A percentile compares a stretch with the other conserved stretches of the same genome.
Conservation (phyloP, 1,140 invertebrate genomes). For the Sitobion miscanthi region DNA sequence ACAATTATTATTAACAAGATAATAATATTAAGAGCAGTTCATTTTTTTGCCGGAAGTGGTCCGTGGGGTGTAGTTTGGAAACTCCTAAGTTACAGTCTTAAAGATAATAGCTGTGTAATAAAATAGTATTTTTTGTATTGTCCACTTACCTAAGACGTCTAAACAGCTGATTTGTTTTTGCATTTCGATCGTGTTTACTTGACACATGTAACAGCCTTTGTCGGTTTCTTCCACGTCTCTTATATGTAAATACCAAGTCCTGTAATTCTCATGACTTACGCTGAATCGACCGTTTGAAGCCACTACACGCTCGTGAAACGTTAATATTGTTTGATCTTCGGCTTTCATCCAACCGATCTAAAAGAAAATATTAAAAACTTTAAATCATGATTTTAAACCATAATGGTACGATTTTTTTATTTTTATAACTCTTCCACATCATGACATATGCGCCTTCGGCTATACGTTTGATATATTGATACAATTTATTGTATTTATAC, state of each 20-base stretch:
- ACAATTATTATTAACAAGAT: too few species aligned
- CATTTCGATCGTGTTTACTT: constrained; percentile 88
- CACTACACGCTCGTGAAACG: constrained; percentile 83
- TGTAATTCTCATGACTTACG: constrained; percentile 76
- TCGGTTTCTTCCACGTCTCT: constrained; percentile 75
- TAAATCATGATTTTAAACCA: not conserved
- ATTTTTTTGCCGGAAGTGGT: too few species aligned
- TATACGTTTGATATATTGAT: not conserved
- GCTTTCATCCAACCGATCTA: constrained; percentile 93
- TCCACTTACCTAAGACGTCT: constrained; percentile 64
- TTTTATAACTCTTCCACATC: not conserved
- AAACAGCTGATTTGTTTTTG: constrained; percentile 86
- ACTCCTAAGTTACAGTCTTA: not conserved
- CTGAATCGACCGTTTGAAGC: constrained; percentile 84
- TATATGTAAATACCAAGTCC: constrained; percentile 81
- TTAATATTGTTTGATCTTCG: constrained; percentile 87
- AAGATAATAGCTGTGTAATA: not conserved
- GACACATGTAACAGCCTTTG: constrained; percentile 81
- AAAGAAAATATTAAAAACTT: constrained; percentile 61
- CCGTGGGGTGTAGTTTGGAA: not conserved
- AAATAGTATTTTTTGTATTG: not conserved
- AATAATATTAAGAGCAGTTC: too few species aligned
- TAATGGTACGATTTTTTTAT: not conserved
- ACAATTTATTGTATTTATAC: not conserved
- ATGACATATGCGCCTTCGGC: not conserved